phyloP scores from a whole-genome alignment of 2,797 vertebrate species.

The Serranus cabrilla region DNA sequence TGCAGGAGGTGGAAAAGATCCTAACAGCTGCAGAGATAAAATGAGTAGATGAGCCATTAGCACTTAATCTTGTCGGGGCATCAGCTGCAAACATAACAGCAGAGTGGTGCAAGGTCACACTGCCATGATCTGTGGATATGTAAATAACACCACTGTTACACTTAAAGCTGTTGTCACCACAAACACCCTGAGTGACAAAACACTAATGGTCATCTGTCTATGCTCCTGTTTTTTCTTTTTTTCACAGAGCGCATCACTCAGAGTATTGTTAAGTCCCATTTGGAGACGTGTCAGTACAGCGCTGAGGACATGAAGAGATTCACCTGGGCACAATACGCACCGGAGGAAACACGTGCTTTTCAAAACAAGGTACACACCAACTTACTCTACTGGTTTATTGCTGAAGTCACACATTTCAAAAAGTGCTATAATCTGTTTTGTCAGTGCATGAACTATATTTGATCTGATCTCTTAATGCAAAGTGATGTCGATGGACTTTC shows the following conservation, averaged over 20 bases:
- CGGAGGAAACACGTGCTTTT: slow-evolving; percentile 89
- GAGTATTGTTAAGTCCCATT: slow-evolving; percentile 92
- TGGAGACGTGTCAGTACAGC: slow-evolving; percentile 94
- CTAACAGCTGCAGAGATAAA: not conserved
- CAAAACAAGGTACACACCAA: slow-evolving; percentile 88
- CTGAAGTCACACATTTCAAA: not conserved
- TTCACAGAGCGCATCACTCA: slow-evolving; percentile 90
- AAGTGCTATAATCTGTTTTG: too few relatives aligned
- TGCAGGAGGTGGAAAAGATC: slow-evolving; percentile 20
- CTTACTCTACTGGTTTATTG: not conserved
- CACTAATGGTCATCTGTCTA: slow-evolving; percentile 20
- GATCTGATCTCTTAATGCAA: not conserved
- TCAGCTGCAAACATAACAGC: not conserved
- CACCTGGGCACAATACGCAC: slow-evolving; percentile 89
- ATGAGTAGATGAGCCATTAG: slow-evolving; percentile 21
- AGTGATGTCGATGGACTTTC: not conserved
- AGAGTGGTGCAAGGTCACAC: slow-evolving; percentile 17
- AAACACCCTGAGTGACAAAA: not conserved
- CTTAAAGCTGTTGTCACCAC: not conserved
- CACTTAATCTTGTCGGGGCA: not conserved
- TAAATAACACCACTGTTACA: slow-evolving; percentile 21
- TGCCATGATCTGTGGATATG: slow-evolving; percentile 1
- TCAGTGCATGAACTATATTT: not conserved
- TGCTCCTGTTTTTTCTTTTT: slow-evolving; percentile 36
- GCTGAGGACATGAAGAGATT: slow-evolving; percentile 91